A percentile compares a stretch with the other conserved stretches of the same genome.
These are phyloP conservation scores for Drosophila koepferae DNA, from an alignment of 2,888 invertebrate genomes.

Conservation along the genomic window DNA sequence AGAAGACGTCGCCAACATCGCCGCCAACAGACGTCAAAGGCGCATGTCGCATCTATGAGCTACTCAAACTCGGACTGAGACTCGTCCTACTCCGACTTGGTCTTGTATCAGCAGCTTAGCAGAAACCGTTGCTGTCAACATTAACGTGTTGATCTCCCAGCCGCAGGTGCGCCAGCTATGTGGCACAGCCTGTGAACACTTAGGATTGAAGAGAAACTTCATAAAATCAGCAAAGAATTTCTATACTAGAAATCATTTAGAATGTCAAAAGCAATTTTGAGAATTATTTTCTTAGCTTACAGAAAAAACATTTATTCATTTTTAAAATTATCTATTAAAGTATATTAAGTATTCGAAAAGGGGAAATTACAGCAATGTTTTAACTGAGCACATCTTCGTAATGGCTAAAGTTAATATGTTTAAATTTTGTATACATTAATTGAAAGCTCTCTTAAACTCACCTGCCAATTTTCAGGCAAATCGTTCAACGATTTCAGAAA, in stretches of 20 bases:
- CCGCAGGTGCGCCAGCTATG: conserved; percentile 35
- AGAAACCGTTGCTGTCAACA: conserved; percentile 66
- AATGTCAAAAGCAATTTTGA: not conserved
- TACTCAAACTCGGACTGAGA: conserved; percentile 48
- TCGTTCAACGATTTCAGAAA: not conserved
- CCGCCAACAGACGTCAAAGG: conserved; percentile 73
- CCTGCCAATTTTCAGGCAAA: conserved; percentile 10
- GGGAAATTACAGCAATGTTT: too few species aligned
- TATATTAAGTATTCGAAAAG: not conserved
- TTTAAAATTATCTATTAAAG: not conserved
- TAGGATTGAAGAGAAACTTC: not conserved
- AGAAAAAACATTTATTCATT: not conserved
- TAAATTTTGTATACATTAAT: too few species aligned
- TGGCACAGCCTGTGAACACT: conserved; percentile 10
- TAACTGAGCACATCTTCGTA: too few species aligned
- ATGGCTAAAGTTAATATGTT: too few species aligned
- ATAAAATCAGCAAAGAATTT: not conserved
- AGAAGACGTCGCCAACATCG: conserved; percentile 66
- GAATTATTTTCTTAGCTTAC: not conserved
- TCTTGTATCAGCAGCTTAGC: conserved; percentile 46
- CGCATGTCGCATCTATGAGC: conserved; percentile 73
- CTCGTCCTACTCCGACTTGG: conserved; percentile 9
- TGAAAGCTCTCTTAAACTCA: too few species aligned
- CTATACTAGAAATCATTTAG: not conserved
- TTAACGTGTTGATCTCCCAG: conserved; percentile 47